phyloP scores from a whole-genome alignment of 1,140 invertebrate species.

The Zaprionus vittiger region DNA sequence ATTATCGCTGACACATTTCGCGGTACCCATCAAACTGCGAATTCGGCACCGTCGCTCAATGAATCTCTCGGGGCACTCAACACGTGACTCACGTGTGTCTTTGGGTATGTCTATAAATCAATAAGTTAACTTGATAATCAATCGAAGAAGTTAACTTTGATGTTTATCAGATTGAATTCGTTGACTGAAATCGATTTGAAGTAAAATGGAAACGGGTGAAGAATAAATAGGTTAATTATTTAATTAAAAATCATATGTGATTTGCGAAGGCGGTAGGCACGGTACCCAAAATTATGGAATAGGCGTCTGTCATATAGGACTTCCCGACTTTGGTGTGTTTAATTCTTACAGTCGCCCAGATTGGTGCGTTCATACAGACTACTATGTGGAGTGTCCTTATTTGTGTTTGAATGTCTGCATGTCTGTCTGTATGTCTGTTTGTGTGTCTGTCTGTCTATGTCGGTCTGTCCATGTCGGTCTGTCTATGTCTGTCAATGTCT shows the following conservation, averaged over 20 bases:
- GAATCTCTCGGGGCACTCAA: conserved; percentile 10
- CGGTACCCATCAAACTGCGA: conserved; percentile 6
- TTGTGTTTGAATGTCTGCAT: too few relatives aligned
- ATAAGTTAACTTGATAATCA: background rate
- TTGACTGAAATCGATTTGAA: background rate
- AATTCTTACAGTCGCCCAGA: too few relatives aligned
- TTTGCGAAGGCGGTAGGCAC: too few relatives aligned
- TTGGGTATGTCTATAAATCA: background rate
- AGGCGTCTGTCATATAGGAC: too few relatives aligned
- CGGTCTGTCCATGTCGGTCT: too few relatives aligned
- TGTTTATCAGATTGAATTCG: background rate
- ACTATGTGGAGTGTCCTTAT: too few relatives aligned
- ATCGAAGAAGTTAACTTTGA: background rate
- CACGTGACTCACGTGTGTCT: background rate
- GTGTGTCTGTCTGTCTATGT: too few relatives aligned
- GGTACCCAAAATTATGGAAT: too few relatives aligned
- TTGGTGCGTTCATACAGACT: too few relatives aligned
- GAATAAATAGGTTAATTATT: background rate
- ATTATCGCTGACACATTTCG: conserved; percentile 65
- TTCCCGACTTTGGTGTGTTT: too few relatives aligned
- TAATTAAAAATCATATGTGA: background rate
- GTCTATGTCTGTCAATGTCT: too few relatives aligned
- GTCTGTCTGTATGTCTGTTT: too few relatives aligned
- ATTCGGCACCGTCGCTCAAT: conserved; percentile 16
- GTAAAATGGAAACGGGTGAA: background rate